Percentiles rank a stretch among this genome's conserved stretches.
Conservation (phyloP, 2,888 invertebrate species). For the Thereva nobilitata region DNA sequence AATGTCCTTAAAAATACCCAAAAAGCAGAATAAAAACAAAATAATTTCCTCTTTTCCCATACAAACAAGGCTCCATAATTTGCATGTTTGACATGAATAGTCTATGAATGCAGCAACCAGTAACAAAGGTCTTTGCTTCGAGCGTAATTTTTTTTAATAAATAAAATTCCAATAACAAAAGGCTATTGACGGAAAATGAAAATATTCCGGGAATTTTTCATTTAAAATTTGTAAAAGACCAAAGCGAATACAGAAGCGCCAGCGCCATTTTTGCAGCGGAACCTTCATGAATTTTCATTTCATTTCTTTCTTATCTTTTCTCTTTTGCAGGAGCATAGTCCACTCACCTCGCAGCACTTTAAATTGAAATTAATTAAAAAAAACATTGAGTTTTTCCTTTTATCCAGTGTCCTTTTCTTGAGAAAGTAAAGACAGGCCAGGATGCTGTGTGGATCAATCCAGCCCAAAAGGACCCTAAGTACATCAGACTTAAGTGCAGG, state of each 20-base stretch:
- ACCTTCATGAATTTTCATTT: too few species aligned
- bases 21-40: too few species aligned
- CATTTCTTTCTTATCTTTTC: too few species aligned
- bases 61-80: not conserved
- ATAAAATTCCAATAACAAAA: constrained; percentile 34
- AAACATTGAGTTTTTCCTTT: not conserved
- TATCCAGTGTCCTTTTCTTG: not conserved
- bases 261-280: not conserved
- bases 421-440: not conserved
- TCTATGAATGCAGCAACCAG: constrained; percentile 22
- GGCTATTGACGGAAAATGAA: constrained; percentile 26
- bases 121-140: constrained; percentile 7
- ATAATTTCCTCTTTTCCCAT: too few species aligned
- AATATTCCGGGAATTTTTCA: constrained; percentile 36
- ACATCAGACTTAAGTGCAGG: constrained; percentile 29
- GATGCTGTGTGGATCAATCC: not conserved
- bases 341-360: too few species aligned
- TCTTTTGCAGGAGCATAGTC: too few species aligned
- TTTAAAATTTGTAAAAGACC: constrained; percentile 31
- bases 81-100: constrained; percentile 20
- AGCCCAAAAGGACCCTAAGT: not conserved
- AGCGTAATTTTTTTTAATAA: constrained; percentile 32
- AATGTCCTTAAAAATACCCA: too few species aligned
- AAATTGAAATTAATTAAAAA: too few species aligned
- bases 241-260: not conserved